A percentile compares a stretch with the other conserved stretches of the same genome.
Conservation (phyloP, 2,888 invertebrate genomes). For the Cinara cedri region DNA sequence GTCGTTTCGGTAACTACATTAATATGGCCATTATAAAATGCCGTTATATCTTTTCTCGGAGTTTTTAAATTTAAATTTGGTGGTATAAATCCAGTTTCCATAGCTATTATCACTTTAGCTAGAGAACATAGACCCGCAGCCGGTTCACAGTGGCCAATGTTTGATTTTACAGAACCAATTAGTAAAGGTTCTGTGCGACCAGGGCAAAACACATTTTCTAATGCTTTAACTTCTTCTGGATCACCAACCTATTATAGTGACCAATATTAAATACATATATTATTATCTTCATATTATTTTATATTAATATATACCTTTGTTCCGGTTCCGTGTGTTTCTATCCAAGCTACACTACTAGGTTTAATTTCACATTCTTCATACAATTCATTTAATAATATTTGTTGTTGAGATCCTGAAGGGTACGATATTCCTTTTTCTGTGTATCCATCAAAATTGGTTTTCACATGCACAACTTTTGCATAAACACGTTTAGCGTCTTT, state of each 20-base stretch:
- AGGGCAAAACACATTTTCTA: slow-evolving; percentile 79
- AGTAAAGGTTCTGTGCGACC: slow-evolving; percentile 76
- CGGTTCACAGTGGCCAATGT: slow-evolving; percentile 91
- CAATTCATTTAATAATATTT: slow-evolving; percentile 64
- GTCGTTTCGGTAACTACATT: slow-evolving; percentile 76
- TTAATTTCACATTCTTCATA: slow-evolving; percentile 71
- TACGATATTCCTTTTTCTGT: slow-evolving; percentile 75
- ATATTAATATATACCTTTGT: slow-evolving; percentile 64
- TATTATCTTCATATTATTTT: neutral
- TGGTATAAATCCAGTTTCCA: slow-evolving; percentile 80
- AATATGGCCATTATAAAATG: slow-evolving; percentile 69
- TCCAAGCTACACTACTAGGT: slow-evolving; percentile 74
- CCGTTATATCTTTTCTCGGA: slow-evolving; percentile 67
- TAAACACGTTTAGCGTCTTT: slow-evolving; percentile 71
- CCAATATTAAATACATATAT: neutral
- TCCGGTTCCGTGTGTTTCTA: slow-evolving; percentile 85
- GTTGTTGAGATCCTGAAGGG: slow-evolving; percentile 67
- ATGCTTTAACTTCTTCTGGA: slow-evolving; percentile 85
- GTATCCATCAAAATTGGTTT: slow-evolving; percentile 81
- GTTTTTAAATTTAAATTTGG: slow-evolving; percentile 82
- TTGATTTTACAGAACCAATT: slow-evolving; percentile 92
- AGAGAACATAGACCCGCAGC: slow-evolving; percentile 82
- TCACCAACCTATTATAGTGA: slow-evolving; percentile 73
- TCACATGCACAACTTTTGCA: slow-evolving; percentile 76
- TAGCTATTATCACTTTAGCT: slow-evolving; percentile 81